These are phyloP conservation scores for Dendrolimus punctatus DNA, from an alignment of 1,140 invertebrate genomes.

Conservation along the genomic window DNA sequence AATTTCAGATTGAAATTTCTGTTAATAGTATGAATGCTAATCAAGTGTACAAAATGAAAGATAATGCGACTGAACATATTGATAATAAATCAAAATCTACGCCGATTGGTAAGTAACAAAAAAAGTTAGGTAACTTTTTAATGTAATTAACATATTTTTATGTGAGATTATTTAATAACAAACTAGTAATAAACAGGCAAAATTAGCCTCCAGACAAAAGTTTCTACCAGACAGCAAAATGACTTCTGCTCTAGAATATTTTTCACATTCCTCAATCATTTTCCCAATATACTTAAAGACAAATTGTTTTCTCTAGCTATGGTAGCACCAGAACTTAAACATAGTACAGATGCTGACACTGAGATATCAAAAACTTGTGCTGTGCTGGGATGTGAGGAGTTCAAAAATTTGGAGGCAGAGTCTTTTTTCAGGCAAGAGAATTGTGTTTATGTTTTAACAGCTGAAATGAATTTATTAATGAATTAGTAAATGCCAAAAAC, in stretches of 20 bases:
- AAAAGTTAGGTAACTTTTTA: neutral
- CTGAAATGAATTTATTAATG: too few species aligned
- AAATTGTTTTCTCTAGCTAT: conserved; percentile 32
- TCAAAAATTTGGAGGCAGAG: conserved; percentile 46
- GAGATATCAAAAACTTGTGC: conserved; percentile 61
- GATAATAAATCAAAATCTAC: conserved; percentile 49
- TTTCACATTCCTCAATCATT: too few species aligned
- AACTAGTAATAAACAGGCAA: too few species aligned
- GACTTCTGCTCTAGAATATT: too few species aligned
- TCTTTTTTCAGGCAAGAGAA: conserved; percentile 50
- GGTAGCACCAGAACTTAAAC: conserved; percentile 61
- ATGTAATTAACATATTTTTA: too few species aligned
- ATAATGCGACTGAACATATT: conserved; percentile 27
- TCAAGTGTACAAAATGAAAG: conserved; percentile 50
- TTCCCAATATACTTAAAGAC: too few species aligned
- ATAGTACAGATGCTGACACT: conserved; percentile 43
- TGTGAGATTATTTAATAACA: too few species aligned
- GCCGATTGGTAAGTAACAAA: conserved; percentile 44
- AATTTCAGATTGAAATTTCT: neutral
- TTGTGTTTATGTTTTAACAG: too few species aligned
- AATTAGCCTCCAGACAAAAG: too few species aligned
- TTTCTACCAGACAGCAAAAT: too few species aligned
- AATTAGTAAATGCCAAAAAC: too few species aligned
- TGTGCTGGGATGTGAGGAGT: conserved; percentile 60
- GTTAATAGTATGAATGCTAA: conserved; percentile 42